Base-by-base conservation (phyloP, 1,140 invertebrate species). In the Apis cerana region DNA sequence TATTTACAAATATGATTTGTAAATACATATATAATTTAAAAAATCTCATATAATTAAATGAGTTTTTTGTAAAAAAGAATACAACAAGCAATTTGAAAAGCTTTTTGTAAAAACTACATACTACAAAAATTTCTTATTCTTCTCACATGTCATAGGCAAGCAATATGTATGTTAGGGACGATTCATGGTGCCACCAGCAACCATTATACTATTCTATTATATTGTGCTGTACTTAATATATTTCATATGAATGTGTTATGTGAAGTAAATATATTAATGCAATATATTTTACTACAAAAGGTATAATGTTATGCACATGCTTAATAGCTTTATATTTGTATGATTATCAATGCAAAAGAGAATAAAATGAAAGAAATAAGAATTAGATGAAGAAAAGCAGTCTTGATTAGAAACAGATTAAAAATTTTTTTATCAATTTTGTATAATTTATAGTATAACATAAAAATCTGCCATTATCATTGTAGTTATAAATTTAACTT, bases 101-200 rank as follows among this genome's bases (percentile, higher is more conserved):
- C 64, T 75, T 84, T 84, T 82, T 84, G 79, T 84, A 76, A 84
- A 84, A 84, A 84, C 79, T 59, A 82, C 83, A 75, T 62, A 17
- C 56, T 33, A 33, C 33, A 33, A 33, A 33, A 33, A 33, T 33
- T 82, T 78, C 48, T 17, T 43, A 56, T 70, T 27, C 11, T 76
- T 77, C 67, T 70, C 75, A 75, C 71, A 77, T 77, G 67, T 78
- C 75, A 71, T 89, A 85, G 86, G 88, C 88, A 89, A 85, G 88
- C 86, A 89, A 88, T 89, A 89, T 89, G 88, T 89, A 89, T 89
- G 88, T 89, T 88, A 82, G 86, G 88, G 88, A 89, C 88, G 88
- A 89, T 89, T 80, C 62, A 84, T 88, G 88, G 88, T 86, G 79
- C 86, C 75, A 89, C 68, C 69, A 84, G 88, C 85, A 84, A 89